phyloP scores from a whole-genome alignment of 2,797 vertebrate genomes.

The Cryptoblepharus egeriae region DNA sequence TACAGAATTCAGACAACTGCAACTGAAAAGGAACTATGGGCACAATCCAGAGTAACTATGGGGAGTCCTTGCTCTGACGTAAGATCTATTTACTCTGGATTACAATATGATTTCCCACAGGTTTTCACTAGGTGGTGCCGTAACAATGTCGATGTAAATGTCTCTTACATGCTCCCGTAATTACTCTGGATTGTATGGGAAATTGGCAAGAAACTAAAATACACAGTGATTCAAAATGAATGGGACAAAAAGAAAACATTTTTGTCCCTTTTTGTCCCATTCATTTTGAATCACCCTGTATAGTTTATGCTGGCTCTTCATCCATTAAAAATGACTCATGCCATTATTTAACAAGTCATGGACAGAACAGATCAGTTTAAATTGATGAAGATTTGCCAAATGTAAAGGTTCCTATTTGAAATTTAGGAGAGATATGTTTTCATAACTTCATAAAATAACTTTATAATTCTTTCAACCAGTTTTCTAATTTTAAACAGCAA shows the following conservation, averaged over 20 bases:
- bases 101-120: too few relatives aligned
- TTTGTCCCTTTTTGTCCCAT: too few relatives aligned
- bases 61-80: too few relatives aligned
- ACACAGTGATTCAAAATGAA: too few relatives aligned
- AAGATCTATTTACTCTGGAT: too few relatives aligned
- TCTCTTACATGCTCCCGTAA: too few relatives aligned
- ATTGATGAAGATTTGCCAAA: slow-evolving; percentile 39
- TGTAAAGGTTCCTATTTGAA: slow-evolving; percentile 48
- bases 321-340: slow-evolving; percentile 56
- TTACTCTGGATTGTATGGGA: too few relatives aligned
- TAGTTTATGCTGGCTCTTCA: slow-evolving; percentile 39
- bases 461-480: slow-evolving; percentile 62
- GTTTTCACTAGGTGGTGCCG: too few relatives aligned
- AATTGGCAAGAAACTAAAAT: slow-evolving; percentile 40
- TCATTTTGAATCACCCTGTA: too few relatives aligned
- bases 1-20: slow-evolving; percentile 30
- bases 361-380: slow-evolving; percentile 52
- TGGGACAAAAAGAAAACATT: too few relatives aligned
- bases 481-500: slow-evolving; percentile 62
- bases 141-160: too few relatives aligned
- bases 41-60: too few relatives aligned
- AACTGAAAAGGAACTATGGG: not conserved
- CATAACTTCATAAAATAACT: not conserved
- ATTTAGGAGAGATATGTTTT: slow-evolving; percentile 50
- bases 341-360: slow-evolving; percentile 59